Percentiles rank a stretch among this genome's conserved stretches.
Evolutionary conservation across 2,113 vertebrate species (phyloP).

Genomic region (Strigops habroptila): DNA sequence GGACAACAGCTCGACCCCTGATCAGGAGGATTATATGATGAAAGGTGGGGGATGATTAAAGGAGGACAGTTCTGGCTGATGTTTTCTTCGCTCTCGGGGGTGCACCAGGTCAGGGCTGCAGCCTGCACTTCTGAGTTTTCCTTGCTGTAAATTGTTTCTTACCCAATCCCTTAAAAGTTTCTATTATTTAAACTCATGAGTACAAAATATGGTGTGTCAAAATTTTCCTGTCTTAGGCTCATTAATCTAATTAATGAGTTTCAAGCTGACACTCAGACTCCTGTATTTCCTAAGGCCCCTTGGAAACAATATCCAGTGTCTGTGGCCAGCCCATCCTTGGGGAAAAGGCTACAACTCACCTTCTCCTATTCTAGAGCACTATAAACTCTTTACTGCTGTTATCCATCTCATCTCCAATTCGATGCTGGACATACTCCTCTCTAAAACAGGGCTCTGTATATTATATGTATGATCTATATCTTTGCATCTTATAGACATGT

Average conservation of each 20-base stretch:
- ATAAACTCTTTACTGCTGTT: not conserved
- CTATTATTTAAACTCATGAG: not conserved
- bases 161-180: not conserved
- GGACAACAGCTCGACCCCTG: fast-evolving
- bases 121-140: not conserved
- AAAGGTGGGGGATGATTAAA: not conserved
- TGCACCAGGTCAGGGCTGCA: not conserved
- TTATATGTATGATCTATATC: not conserved
- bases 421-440: not conserved
- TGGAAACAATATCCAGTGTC: not conserved
- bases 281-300: not conserved
- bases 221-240: not conserved
- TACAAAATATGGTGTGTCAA: not conserved
- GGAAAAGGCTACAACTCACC: not conserved
- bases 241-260: not conserved
- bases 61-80: not conserved
- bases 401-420: not conserved
- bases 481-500: not conserved
- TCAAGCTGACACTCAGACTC: not conserved
- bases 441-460: not conserved
- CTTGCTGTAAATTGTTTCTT: not conserved
- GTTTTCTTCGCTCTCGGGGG: not conserved
- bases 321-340: not conserved
- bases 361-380: not conserved
- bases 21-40: not conserved